phyloP scores from a whole-genome alignment of 2,888 invertebrate genomes.

The Amblyjoppa proteus region DNA sequence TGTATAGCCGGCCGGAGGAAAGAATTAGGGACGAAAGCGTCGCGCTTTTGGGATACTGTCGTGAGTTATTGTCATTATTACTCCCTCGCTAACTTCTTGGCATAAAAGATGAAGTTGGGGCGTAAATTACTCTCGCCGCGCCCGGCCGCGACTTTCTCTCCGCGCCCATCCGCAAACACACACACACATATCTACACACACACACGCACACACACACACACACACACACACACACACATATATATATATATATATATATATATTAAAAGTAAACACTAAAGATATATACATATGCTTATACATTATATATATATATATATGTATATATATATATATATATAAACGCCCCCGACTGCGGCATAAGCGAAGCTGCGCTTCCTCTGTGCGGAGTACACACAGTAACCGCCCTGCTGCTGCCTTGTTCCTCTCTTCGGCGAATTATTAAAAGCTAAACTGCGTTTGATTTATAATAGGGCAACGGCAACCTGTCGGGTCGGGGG shows the following conservation, averaged over 20 bases:
- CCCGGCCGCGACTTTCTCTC: slow-evolving; percentile 36
- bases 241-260: background rate
- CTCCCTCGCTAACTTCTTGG: slow-evolving; percentile 39
- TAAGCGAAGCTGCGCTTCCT: background rate
- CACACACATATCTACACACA: background rate
- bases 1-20: background rate
- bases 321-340: background rate
- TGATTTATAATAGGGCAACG: slow-evolving; percentile 83
- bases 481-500: slow-evolving; percentile 66
- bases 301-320: background rate
- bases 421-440: slow-evolving; percentile 75
- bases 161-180: too few relatives aligned
- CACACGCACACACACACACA: background rate
- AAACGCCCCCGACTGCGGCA: background rate
- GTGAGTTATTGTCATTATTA: slow-evolving; percentile 62
- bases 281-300: background rate
- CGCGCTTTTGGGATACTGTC: slow-evolving; percentile 28
- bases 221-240: background rate
- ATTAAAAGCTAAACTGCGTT: slow-evolving; percentile 84
- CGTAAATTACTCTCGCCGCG: slow-evolving; percentile 63
- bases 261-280: too few relatives aligned
- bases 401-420: slow-evolving; percentile 65
- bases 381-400: slow-evolving; percentile 55
- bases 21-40: slow-evolving; percentile 2
- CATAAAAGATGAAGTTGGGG: slow-evolving; percentile 67